Percentiles rank a stretch among this genome's conserved stretches.
These are phyloP conservation scores for Halictus rubicundus DNA, from an alignment of 1,140 invertebrate genomes.

Conservation along the genomic window DNA sequence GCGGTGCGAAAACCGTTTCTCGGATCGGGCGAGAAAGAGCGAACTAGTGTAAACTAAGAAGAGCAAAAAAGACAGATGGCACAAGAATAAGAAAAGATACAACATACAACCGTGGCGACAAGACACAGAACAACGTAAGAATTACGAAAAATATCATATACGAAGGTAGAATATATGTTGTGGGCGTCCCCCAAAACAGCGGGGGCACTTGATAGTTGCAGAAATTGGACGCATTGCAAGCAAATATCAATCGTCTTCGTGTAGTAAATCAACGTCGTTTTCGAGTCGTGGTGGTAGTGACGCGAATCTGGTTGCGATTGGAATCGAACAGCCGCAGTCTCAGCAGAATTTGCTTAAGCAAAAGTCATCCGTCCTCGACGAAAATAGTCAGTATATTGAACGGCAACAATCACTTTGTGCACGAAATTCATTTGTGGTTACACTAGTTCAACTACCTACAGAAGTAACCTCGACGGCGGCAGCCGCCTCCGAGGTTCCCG, in stretches of 20 bases:
- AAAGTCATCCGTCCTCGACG: constrained; percentile 11
- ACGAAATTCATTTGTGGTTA: constrained; percentile 33
- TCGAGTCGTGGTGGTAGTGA: constrained; percentile 62
- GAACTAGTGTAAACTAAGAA: constrained; percentile 9
- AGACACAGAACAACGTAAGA: constrained; percentile 28
- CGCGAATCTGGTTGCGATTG: constrained; percentile 56
- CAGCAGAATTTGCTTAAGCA: constrained; percentile 28
- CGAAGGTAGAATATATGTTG: constrained; percentile 69
- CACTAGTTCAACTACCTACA: constrained; percentile 47
- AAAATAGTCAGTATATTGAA: constrained; percentile 28
- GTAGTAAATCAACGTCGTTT: constrained; percentile 73
- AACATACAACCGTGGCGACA: constrained; percentile 37
- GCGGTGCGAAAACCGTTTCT: constrained; percentile 47
- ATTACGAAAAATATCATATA: constrained; percentile 39
- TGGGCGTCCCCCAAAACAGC: constrained; percentile 71
- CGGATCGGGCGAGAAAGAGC: constrained; percentile 31
- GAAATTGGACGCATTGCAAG: constrained; percentile 76
- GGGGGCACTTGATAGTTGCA: constrained; percentile 71
- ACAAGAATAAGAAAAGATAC: constrained; percentile 22
- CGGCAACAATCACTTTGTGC: constrained; percentile 40
- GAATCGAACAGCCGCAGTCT: constrained; percentile 40
- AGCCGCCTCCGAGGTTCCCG: constrained; percentile 72
- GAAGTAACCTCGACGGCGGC: constrained; percentile 72
- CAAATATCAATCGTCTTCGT: constrained; percentile 73
- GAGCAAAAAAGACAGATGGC: constrained; percentile 18